phyloP scores from a whole-genome alignment of 2,888 invertebrate species.

The Ochropleura leucogaster region DNA sequence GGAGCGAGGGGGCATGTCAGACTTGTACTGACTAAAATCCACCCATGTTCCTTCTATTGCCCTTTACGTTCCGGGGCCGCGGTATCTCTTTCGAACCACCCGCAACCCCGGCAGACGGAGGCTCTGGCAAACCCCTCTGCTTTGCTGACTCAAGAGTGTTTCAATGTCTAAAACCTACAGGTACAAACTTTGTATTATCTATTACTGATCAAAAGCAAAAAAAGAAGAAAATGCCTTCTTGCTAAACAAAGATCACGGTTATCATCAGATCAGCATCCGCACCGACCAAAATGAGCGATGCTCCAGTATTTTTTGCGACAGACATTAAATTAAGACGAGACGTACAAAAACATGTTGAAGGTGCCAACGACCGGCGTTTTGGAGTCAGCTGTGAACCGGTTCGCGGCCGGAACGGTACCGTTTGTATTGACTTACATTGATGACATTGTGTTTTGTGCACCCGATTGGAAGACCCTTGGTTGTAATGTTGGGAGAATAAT shows the following conservation, averaged over 20 bases:
- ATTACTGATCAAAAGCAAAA: background rate
- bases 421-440: slow-evolving; percentile 67
- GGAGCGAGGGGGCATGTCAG: too few relatives aligned
- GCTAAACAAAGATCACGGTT: slow-evolving; percentile 31
- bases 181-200: background rate
- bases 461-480: slow-evolving; percentile 8
- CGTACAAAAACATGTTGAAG: slow-evolving; percentile 56
- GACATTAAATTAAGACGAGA: slow-evolving; percentile 58
- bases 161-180: background rate
- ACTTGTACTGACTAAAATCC: too few relatives aligned
- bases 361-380: slow-evolving; percentile 63
- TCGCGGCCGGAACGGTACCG: slow-evolving; percentile 66
- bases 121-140: too few relatives aligned
- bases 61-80: too few relatives aligned
- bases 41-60: too few relatives aligned
- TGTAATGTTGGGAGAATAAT: background rate
- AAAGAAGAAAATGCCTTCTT: background rate
- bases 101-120: too few relatives aligned
- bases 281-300: slow-evolving; percentile 39
- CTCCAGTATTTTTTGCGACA: slow-evolving; percentile 59
- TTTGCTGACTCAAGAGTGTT: too few relatives aligned
- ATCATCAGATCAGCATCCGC: slow-evolving; percentile 15
- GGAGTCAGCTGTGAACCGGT: slow-evolving; percentile 69
- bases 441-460: slow-evolving; percentile 36
- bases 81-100: too few relatives aligned